Evolutionary conservation across 2,797 vertebrate species (phyloP).

Genomic region (Neosilurus mollespiculum): DNA sequence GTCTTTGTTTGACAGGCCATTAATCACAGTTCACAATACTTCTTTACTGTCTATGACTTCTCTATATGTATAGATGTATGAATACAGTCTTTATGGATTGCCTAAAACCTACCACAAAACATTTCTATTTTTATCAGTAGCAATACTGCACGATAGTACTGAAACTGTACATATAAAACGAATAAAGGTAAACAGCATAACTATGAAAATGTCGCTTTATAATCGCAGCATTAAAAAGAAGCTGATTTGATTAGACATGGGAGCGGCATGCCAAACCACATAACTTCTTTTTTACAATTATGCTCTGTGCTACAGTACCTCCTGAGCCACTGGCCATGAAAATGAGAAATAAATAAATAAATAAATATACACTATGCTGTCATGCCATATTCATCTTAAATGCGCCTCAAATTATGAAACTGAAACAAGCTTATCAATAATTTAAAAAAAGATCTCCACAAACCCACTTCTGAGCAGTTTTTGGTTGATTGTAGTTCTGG

Average conservation of each 20-base stretch:
- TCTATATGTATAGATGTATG: not conserved
- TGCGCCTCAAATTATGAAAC: slow-evolving; percentile 31
- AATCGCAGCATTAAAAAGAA: not conserved
- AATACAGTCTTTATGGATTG: too few relatives aligned
- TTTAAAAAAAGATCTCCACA: slow-evolving; percentile 42
- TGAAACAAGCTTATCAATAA: slow-evolving; percentile 27
- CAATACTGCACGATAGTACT: not conserved
- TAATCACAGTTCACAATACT: slow-evolving; percentile 28
- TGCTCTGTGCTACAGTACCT: not conserved
- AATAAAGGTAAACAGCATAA: not conserved
- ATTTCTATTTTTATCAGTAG: not conserved
- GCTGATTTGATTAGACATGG: not conserved
- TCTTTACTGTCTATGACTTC: not conserved
- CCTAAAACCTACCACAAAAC: not conserved
- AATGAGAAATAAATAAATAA: not conserved
- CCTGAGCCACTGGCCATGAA: not conserved
- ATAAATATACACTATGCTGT: too few relatives aligned
- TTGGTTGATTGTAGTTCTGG: slow-evolving; percentile 44
- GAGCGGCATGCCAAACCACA: not conserved
- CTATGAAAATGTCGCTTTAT: not conserved
- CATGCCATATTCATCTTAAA: not conserved
- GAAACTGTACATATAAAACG: not conserved
- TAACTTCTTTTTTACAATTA: not conserved
- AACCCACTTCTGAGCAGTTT: slow-evolving; percentile 58
- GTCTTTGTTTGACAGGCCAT: slow-evolving; percentile 14